Base-by-base conservation (phyloP, 2,113 vertebrate genomes). In the Taurulus bubalis region DNA sequence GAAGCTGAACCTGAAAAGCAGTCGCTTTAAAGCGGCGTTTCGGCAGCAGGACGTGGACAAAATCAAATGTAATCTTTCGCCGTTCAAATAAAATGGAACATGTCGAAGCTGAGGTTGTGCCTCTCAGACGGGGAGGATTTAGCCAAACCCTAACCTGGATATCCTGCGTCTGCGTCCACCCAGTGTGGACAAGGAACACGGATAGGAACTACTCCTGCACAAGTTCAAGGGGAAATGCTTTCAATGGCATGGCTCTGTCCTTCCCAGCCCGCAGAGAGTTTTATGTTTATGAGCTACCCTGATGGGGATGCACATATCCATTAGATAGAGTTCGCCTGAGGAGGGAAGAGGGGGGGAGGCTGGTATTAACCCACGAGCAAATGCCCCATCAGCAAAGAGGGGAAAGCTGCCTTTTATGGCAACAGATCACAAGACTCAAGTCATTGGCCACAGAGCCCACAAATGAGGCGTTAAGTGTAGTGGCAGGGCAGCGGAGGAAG, bases 401-500 rank as follows among this genome's bases (percentile, higher is more conserved):
- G 55, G 79, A 87, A 90, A 79, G 70, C 87, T 83, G 72, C 85
- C 85, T 93, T 93, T 95, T 89, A 93, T 89, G 83, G 91, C 83
- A 84, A 87, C 80, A 73, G 88, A 90, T 92, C 91, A 89, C 87
- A 91, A 38, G 89, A 92, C 90, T 93, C 85, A 85, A 89, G 80
- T 90, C 85, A 86, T 74, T 92, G 85, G 90, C 92, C 90, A 91
- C 90, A 88, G 80, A 92, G 89, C 84, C 91, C 90, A 89, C 90
- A 94, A 94, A 95, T 91, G 92, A 94, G 89, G 91, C 90, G 83
- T 92, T 94, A 91, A 92, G 87, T 91, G 84, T 90, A 88, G 88
- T 82, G 80, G 87, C 76, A 83, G 78, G 67, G 79, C 89, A 89
- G 86, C 73, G 77, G 84, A 83, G 80, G 47, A 65, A 79, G 79